Evolutionary conservation across 2,888 invertebrate genomes (phyloP).

Genomic region (Graphium colonna): DNA sequence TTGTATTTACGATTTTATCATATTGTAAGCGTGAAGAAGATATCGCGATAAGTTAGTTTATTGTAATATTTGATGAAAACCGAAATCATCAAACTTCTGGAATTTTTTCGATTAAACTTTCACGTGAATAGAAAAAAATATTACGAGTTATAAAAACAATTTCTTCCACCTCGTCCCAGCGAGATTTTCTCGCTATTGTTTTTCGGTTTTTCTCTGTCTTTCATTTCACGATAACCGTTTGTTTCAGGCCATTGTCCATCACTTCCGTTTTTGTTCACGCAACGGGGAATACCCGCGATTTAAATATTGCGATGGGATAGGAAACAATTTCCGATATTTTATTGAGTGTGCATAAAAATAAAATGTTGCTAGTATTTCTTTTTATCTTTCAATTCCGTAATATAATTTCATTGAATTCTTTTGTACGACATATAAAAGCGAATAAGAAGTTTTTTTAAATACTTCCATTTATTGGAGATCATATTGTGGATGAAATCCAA

Average conservation of each 20-base stretch:
- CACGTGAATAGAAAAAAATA: background rate
- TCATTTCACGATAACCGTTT: background rate
- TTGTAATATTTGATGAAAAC: too few species aligned
- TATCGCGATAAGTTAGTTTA: too few species aligned
- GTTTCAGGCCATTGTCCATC: slow-evolving; percentile 5
- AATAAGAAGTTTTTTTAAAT: too few species aligned
- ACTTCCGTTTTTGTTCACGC: slow-evolving; percentile 7
- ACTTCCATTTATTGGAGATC: too few species aligned
- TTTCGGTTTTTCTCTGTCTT: background rate
- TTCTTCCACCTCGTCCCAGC: background rate
- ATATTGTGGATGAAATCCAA: too few species aligned
- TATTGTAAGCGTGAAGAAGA: too few species aligned
- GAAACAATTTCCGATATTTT: background rate
- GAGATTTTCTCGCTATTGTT: slow-evolving; percentile 1
- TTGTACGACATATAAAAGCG: too few species aligned
- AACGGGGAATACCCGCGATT: background rate
- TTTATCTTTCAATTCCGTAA: too few species aligned
- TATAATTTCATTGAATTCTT: too few species aligned
- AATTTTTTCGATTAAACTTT: too few species aligned
- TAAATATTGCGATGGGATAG: slow-evolving; percentile 2
- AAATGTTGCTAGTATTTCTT: background rate
- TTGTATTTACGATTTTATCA: too few species aligned
- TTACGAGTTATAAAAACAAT: slow-evolving; percentile 2
- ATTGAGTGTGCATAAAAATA: background rate
- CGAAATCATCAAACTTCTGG: too few species aligned